These are phyloP conservation scores for Squalus acanthias DNA, from an alignment of 2,797 vertebrate species.

Conservation along the genomic window DNA sequence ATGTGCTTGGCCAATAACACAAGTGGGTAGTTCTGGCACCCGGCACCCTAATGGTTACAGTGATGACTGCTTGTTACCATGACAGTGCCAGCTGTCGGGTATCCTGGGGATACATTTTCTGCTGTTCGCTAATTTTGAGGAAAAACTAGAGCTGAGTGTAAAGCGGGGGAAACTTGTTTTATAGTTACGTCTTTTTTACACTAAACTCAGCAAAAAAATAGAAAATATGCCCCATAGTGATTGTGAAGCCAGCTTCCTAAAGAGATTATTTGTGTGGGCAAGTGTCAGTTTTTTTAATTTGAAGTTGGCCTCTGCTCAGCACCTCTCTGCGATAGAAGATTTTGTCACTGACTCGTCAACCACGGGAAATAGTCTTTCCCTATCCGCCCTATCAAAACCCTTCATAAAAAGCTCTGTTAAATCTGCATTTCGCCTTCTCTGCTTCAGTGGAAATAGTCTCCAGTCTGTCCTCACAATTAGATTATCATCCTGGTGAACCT, in stretches of 20 bases:
- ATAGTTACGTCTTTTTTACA: not conserved
- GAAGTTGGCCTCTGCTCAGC: not conserved
- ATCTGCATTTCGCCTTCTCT: not conserved
- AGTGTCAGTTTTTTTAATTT: not conserved
- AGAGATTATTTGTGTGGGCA: not conserved
- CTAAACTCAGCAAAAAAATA: not conserved
- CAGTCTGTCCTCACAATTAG: not conserved
- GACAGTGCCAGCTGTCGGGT: not conserved
- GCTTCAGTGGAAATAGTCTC: not conserved
- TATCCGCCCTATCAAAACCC: not conserved
- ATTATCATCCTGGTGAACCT: not conserved
- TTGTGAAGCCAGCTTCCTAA: not conserved
- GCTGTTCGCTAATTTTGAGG: not conserved
- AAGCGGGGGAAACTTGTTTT: not conserved
- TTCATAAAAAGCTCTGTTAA: not conserved
- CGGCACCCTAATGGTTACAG: not conserved
- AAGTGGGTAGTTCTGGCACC: not conserved
- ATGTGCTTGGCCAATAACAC: not conserved
- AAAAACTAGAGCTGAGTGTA: not conserved
- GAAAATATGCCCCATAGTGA: not conserved
- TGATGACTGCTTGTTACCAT: not conserved
- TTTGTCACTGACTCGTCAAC: not conserved
- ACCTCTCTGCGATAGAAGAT: not conserved
- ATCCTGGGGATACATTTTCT: not conserved
- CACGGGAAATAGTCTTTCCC: not conserved